A percentile compares a stretch with the other conserved stretches of the same genome.
Evolutionary conservation across 1,140 invertebrate species (phyloP).

Genomic region (Pseudomyrmex pallidus): DNA sequence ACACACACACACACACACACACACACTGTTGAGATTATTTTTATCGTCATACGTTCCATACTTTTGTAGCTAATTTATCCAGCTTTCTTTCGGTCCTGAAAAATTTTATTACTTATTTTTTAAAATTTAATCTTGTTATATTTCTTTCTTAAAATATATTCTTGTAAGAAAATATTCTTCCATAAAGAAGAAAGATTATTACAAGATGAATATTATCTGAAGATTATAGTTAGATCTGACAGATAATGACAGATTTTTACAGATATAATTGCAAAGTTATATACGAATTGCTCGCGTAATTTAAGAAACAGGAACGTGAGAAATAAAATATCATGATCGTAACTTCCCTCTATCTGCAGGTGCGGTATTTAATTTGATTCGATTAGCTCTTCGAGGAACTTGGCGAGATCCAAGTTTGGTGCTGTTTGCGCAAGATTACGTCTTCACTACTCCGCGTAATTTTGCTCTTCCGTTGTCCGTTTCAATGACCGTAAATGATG

Average conservation of each 20-base stretch:
- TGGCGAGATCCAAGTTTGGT: slow-evolving; percentile 45
- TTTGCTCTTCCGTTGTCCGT: slow-evolving; percentile 53
- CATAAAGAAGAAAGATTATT: not conserved
- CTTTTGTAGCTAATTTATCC: not conserved
- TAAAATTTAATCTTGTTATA: not conserved
- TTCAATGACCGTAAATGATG: slow-evolving; percentile 55
- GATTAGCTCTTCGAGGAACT: slow-evolving; percentile 34
- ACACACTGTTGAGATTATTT: not conserved
- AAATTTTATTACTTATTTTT: slow-evolving; percentile 6
- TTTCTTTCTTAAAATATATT: slow-evolving; percentile 2
- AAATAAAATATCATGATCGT: slow-evolving; percentile 23
- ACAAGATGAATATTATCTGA: not conserved
- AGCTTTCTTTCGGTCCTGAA: not conserved
- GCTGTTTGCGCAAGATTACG: slow-evolving; percentile 57
- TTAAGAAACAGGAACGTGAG: slow-evolving; percentile 55
- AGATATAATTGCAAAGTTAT: slow-evolving; percentile 28
- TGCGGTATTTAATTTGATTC: slow-evolving; percentile 52
- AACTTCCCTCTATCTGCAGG: slow-evolving; percentile 26
- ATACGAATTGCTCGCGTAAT: slow-evolving; percentile 36
- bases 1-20: too few relatives aligned
- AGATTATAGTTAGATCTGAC: not conserved
- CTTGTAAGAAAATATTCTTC: not conserved
- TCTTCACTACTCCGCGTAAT: slow-evolving; percentile 49
- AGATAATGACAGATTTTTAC: not conserved
- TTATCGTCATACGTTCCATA: slow-evolving; percentile 18